phyloP scores from a whole-genome alignment of 2,113 vertebrate species.

The Periophthalmodon schlosseri region DNA sequence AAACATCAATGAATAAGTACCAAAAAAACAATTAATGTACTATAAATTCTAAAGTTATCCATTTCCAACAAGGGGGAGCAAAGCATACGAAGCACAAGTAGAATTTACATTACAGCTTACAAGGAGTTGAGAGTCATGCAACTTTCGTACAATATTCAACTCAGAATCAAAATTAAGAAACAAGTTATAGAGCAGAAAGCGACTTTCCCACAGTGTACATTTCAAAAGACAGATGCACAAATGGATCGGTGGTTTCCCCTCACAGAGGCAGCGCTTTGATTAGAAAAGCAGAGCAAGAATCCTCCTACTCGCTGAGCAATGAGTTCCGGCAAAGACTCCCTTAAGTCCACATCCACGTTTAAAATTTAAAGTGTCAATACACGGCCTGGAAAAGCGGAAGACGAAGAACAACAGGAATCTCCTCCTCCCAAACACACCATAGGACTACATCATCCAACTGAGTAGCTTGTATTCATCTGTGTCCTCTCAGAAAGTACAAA shows the following conservation, averaged over 20 bases:
- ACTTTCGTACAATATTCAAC: neutral
- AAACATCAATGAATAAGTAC: constrained; percentile 17
- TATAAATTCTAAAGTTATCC: neutral
- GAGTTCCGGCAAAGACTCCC: constrained; percentile 66
- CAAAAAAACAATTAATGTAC: constrained; percentile 21
- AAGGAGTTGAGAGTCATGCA: neutral
- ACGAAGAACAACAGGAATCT: constrained; percentile 20
- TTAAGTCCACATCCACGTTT: constrained; percentile 39
- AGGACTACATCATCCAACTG: neutral
- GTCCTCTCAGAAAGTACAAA: constrained; percentile 1
- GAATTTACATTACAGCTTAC: neutral
- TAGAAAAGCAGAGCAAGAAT: constrained; percentile 74
- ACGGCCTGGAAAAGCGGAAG: constrained; percentile 38
- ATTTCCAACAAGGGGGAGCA: neutral
- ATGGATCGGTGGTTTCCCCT: constrained; percentile 52
- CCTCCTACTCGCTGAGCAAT: constrained; percentile 67
- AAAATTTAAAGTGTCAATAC: constrained; percentile 58
- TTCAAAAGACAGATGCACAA: constrained; percentile 39
- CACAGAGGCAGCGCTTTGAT: constrained; percentile 63
- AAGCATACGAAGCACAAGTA: constrained; percentile 3
- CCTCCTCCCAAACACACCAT: constrained; percentile 6
- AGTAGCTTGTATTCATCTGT: neutral
- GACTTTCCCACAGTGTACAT: constrained; percentile 70
- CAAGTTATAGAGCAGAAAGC: constrained; percentile 38
- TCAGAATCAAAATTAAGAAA: constrained; percentile 21